Percentiles rank a stretch among this genome's conserved stretches.
Evolutionary conservation across 37 sponge, comb jelly and placozoan species (phyloP).

Genomic region (Axinella damicornis): DNA sequence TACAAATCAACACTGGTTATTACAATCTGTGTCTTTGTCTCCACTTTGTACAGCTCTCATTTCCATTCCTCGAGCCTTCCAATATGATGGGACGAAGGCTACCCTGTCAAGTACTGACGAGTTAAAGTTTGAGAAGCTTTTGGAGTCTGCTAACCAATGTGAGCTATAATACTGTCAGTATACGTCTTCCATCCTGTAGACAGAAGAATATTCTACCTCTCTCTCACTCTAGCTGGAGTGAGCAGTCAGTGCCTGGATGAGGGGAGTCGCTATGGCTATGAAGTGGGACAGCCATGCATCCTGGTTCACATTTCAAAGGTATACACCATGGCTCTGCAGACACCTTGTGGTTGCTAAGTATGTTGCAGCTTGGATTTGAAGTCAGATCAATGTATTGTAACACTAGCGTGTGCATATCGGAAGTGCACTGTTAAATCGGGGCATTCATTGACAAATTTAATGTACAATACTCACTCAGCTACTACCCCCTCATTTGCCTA

Average conservation of each 20-base stretch:
- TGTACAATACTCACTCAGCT: too few relatives aligned
- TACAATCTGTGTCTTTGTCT: not conserved
- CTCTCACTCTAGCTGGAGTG: constrained; percentile 30
- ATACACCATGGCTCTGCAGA: not conserved
- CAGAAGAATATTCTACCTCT: not conserved
- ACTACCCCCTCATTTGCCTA: too few relatives aligned
- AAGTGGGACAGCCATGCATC: constrained; percentile 22
- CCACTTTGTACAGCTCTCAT: constrained; percentile 16
- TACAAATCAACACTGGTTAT: too few relatives aligned
- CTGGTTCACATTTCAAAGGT: constrained; percentile 42
- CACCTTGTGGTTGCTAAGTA: not conserved
- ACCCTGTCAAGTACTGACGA: not conserved
- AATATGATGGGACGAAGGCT: not conserved
- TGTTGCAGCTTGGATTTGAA: too few relatives aligned
- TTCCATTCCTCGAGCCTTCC: constrained; percentile 5
- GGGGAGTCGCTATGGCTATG: constrained; percentile 34
- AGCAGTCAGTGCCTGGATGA: constrained; percentile 13
- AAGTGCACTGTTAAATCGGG: too few relatives aligned
- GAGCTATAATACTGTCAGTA: not conserved
- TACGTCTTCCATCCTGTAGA: not conserved
- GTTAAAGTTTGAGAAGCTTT: not conserved
- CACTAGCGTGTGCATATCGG: too few relatives aligned
- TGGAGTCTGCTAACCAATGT: constrained; percentile 24
- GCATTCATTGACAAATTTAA: too few relatives aligned
- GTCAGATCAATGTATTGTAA: too few relatives aligned